A percentile compares a stretch with the other conserved stretches of the same genome.
Evolutionary conservation across 2,113 vertebrate genomes (phyloP).

Genomic region (Chrysemys picta): DNA sequence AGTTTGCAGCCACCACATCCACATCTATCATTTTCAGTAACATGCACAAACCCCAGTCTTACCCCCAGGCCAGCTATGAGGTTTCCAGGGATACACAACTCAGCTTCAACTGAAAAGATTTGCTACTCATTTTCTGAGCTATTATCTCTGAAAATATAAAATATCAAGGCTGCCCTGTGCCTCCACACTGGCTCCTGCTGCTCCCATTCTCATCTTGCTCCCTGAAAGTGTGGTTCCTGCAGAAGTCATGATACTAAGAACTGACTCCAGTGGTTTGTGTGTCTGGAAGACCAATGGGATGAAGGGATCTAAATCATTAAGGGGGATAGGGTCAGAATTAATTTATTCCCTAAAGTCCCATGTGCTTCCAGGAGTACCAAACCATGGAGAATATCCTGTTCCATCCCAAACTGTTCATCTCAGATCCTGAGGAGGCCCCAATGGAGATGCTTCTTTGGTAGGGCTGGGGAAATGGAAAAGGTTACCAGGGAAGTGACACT

Average conservation of each 20-base stretch:
- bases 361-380: not conserved
- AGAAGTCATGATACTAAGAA: not conserved
- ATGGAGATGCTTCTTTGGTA: not conserved
- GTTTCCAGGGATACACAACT: no score
- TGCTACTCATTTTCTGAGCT: not conserved
- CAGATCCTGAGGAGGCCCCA: not conserved
- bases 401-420: not conserved
- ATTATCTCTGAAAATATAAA: not conserved
- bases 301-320: not conserved
- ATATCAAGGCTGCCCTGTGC: not conserved
- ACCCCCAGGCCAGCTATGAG: no score
- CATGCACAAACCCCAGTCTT: no score
- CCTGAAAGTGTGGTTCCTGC: not conserved
- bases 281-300: not conserved
- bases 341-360: not conserved
- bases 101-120: not conserved
- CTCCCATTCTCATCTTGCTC: not conserved
- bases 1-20: no score
- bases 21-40: no score
- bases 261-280: not conserved
- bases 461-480: not conserved
- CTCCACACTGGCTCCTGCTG: not conserved
- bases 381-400: not conserved
- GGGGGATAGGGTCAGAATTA: not conserved
- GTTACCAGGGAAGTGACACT: not conserved